These are phyloP conservation scores for Chiloscyllium plagiosum DNA, from an alignment of 2,113 vertebrate species.

Conservation along the genomic window DNA sequence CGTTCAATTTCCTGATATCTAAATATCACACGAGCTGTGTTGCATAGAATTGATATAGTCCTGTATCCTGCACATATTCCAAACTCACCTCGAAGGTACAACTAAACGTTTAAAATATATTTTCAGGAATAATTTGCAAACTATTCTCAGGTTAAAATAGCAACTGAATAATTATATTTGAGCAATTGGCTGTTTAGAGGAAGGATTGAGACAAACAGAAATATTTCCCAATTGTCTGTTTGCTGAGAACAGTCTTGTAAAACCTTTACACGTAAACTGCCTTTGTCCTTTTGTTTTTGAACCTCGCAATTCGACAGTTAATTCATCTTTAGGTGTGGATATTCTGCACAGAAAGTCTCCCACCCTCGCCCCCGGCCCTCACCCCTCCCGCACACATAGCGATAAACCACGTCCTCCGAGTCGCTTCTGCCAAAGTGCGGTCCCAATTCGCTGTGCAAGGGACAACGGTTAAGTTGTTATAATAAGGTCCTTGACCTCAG, in stretches of 20 bases:
- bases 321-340: not conserved
- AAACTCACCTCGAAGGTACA: not conserved
- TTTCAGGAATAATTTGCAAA: not conserved
- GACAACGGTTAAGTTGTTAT: conserved; percentile 11
- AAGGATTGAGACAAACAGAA: not conserved
- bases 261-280: not conserved
- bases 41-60: not conserved
- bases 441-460: not conserved
- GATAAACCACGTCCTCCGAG: not conserved
- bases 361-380: no score
- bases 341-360: not conserved
- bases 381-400: not conserved
- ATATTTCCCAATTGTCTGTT: not conserved
- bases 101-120: not conserved
- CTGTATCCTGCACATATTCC: not conserved
- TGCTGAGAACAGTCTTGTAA: not conserved
- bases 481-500: not conserved
- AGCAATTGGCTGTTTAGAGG: not conserved
- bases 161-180: not conserved
- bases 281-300: not conserved
- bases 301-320: not conserved
- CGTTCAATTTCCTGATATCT: not conserved
- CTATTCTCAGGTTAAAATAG: not conserved
- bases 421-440: not conserved
- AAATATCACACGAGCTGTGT: not conserved